A percentile compares a stretch with the other conserved stretches of the same genome.
Evolutionary conservation across 2,797 vertebrate genomes (phyloP).

Genomic region (Oreonectes daqikongensis): DNA sequence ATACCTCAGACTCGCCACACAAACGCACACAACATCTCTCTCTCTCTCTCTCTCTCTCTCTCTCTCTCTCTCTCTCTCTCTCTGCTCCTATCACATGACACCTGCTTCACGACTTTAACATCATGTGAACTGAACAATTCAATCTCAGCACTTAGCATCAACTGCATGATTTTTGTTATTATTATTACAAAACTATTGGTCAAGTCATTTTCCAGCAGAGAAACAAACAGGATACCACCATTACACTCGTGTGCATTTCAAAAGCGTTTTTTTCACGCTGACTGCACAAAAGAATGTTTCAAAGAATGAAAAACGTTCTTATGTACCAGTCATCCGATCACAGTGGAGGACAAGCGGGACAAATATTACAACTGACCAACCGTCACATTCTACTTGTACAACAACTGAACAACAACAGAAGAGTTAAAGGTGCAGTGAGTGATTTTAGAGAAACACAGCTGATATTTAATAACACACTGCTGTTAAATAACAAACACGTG

Average conservation of each 20-base stretch:
- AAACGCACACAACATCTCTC: conserved; percentile 8
- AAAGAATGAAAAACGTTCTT: not conserved
- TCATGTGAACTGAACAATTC: too few relatives aligned
- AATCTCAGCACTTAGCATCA: too few relatives aligned
- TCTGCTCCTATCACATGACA: conserved; percentile 20
- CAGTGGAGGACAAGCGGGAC: not conserved
- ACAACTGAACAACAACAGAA: not conserved
- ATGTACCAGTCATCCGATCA: not conserved
- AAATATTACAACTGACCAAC: not conserved
- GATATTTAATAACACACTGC: too few relatives aligned
- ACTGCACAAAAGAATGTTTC: too few relatives aligned
- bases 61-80: conserved; percentile 8
- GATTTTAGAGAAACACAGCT: too few relatives aligned
- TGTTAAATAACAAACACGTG: too few relatives aligned
- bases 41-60: conserved; percentile 22
- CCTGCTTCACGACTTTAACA: conserved; percentile 43
- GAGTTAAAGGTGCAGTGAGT: too few relatives aligned
- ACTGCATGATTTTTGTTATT: too few relatives aligned
- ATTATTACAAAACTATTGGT: conserved; percentile 37
- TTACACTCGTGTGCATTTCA: too few relatives aligned
- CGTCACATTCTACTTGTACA: too few relatives aligned
- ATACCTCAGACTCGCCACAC: conserved; percentile 36
- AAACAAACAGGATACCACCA: too few relatives aligned
- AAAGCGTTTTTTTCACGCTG: too few relatives aligned
- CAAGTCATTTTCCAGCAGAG: conserved; percentile 7